A percentile compares a stretch with the other conserved stretches of the same genome.
These are phyloP conservation scores for Misgurnus mizolepis DNA, from an alignment of 2,113 vertebrate species.

Conservation along the genomic window DNA sequence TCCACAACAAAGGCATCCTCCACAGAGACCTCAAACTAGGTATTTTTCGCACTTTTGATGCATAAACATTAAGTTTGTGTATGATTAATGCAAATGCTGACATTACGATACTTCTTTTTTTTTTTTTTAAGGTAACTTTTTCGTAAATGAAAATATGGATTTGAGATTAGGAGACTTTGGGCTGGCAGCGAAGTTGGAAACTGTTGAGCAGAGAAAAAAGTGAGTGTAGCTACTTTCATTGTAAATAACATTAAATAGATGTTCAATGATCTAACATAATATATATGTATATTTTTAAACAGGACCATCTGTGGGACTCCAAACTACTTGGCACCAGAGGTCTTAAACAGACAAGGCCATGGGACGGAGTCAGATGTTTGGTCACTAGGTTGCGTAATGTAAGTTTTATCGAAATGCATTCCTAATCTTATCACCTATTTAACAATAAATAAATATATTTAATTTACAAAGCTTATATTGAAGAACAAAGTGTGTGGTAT, in stretches of 20 bases:
- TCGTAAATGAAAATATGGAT: constrained; percentile 99
- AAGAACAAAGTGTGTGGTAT: no score
- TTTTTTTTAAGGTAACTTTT: constrained; percentile 95
- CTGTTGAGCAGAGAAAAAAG: constrained; percentile 92
- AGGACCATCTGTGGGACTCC: constrained; percentile 99
- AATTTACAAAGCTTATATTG: no score
- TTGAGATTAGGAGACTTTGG: constrained; percentile 96
- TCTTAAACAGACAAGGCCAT: constrained; percentile 93
- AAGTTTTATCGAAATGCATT: constrained; percentile 65
- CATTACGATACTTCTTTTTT: constrained; percentile 55
- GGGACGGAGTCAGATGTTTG: constrained; percentile 94
- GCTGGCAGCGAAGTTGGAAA: constrained; percentile 87
- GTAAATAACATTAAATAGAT: not conserved
- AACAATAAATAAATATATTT: no score
- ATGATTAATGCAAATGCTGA: not conserved
- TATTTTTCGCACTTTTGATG: constrained; percentile 54
- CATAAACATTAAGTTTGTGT: not conserved
- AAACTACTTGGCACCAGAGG: constrained; percentile 98
- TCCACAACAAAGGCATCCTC: constrained; percentile 91
- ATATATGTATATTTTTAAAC: constrained; percentile 15
- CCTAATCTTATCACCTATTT: no score
- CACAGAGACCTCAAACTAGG: constrained; percentile 97
- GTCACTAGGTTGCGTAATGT: constrained; percentile 98
- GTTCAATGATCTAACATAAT: constrained; percentile 30
- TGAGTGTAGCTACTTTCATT: constrained; percentile 63